Percentiles rank a stretch among this genome's conserved stretches.
Conservation (phyloP, 2,888 invertebrate genomes). For the Lycia hirtaria region DNA sequence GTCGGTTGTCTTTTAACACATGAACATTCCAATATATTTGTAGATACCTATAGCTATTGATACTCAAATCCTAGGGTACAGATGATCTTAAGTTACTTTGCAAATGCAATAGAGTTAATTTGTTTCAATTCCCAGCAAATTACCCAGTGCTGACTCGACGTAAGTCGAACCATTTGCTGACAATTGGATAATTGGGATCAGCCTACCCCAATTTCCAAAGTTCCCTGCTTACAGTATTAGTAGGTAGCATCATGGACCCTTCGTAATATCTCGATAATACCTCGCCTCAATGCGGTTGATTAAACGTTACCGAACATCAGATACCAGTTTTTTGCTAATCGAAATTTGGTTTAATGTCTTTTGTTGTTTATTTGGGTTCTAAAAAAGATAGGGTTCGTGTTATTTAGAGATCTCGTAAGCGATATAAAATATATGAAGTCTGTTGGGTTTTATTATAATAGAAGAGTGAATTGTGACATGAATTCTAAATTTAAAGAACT, state of each 20-base stretch:
- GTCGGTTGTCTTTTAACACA: neutral
- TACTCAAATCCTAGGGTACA: too few species aligned
- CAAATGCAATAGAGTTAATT: slow-evolving; percentile 6
- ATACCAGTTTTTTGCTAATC: slow-evolving; percentile 19
- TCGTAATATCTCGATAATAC: slow-evolving; percentile 10
- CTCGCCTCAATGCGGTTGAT: slow-evolving; percentile 13
- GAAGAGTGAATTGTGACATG: neutral
- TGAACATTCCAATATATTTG: neutral
- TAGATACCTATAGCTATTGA: neutral
- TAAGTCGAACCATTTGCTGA: slow-evolving; percentile 16
- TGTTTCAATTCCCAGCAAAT: slow-evolving; percentile 15
- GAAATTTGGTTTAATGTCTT: slow-evolving; percentile 7
- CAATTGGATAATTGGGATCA: slow-evolving; percentile 32
- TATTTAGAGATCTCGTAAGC: neutral
- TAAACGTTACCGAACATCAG: slow-evolving; percentile 8
- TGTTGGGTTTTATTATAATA: neutral
- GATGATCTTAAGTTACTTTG: slow-evolving; percentile 1
- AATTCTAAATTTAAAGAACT: neutral
- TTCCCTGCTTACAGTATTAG: slow-evolving; percentile 2
- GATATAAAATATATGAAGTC: neutral
- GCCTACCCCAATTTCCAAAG: slow-evolving; percentile 25
- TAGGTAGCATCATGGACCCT: slow-evolving; percentile 15
- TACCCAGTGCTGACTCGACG: slow-evolving; percentile 18
- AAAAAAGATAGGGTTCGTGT: neutral
- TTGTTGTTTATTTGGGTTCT: slow-evolving; percentile 7